phyloP scores from a whole-genome alignment of 2,113 vertebrate species.

The Phalacrocorax brasilianus region DNA sequence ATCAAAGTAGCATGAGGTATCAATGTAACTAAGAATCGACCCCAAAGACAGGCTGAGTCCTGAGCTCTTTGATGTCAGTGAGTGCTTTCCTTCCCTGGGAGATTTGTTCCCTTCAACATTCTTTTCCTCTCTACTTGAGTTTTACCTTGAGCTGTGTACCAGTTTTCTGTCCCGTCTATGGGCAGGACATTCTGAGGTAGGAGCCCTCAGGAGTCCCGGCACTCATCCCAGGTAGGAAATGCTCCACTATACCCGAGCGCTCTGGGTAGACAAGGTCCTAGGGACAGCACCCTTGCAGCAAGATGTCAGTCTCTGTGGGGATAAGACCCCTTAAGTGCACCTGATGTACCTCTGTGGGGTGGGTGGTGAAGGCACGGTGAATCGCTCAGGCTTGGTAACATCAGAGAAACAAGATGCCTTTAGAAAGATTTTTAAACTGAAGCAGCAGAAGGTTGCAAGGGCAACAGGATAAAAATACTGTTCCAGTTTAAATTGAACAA shows the following conservation, averaged over 20 bases:
- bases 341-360: neutral
- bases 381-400: neutral
- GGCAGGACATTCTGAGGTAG: neutral
- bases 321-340: neutral
- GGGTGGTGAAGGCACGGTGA: neutral
- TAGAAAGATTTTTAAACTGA: neutral
- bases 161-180: neutral
- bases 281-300: neutral
- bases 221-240: neutral
- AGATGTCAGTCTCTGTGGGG: neutral
- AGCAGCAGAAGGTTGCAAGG: neutral
- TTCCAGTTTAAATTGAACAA: neutral
- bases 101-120: neutral
- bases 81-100: neutral
- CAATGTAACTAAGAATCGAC: neutral
- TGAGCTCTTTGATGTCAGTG: neutral
- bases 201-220: accelerated
- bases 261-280: neutral
- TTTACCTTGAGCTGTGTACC: neutral
- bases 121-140: neutral
- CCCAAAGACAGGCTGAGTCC: neutral
- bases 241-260: accelerated
- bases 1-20: neutral
- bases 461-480: neutral
- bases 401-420: neutral